A percentile compares a stretch with the other conserved stretches of the same genome.
Evolutionary conservation across 2,888 invertebrate species (phyloP).

Genomic region (Iphiclides podalirius): DNA sequence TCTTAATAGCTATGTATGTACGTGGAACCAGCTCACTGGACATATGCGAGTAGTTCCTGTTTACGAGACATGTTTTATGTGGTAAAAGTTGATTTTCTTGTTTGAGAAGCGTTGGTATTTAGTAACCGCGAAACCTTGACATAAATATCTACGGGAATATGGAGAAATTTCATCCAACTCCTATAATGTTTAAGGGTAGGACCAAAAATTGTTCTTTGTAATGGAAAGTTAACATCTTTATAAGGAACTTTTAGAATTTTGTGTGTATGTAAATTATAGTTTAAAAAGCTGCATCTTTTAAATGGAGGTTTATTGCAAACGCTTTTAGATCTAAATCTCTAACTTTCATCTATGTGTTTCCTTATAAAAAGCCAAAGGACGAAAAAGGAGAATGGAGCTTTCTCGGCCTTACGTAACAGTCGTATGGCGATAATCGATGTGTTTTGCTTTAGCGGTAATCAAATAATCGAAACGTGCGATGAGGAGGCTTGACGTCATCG

Average conservation of each 20-base stretch:
- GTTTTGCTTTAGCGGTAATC: conserved; percentile 19
- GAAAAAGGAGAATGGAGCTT: conserved; percentile 1
- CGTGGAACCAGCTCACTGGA: conserved; percentile 28
- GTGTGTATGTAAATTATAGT: no score
- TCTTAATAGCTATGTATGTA: no score
- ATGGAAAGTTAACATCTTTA: no score
- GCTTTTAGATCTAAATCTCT: no score
- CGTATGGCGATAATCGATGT: conserved; percentile 14
- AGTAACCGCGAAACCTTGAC: conserved; percentile 49
- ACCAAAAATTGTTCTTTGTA: no score
- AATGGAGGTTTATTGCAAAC: no score
- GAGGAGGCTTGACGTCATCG: conserved; percentile 23
- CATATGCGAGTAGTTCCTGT: conserved; percentile 59
- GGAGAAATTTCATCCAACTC: conserved; percentile 12
- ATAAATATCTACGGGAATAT: conserved; percentile 24
- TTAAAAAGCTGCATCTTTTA: no score
- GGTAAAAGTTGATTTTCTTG: conserved; percentile 75
- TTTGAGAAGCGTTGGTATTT: conserved; percentile 55
- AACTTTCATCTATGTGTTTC: no score
- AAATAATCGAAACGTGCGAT: conserved; percentile 14
- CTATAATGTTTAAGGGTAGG: no score
- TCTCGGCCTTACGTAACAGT: conserved; percentile 6
- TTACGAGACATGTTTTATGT: conserved; percentile 69
- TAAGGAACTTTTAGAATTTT: no score
- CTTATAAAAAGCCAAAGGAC: no score